Percentiles rank a stretch among this genome's conserved stretches.
Conservation (phyloP, 2,888 invertebrate genomes). For the Cephus runcator region DNA sequence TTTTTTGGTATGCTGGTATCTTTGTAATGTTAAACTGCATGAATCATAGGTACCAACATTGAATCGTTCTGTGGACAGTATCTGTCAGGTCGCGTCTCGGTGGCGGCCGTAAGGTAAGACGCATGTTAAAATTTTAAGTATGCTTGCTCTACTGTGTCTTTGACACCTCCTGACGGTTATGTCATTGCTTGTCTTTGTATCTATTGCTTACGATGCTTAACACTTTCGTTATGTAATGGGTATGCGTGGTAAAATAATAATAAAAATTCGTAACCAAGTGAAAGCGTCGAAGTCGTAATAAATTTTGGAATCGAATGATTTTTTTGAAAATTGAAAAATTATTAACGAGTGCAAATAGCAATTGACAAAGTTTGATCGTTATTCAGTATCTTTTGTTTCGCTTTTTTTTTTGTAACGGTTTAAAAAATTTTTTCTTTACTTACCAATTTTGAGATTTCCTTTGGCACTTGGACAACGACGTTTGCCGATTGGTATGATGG, state of each 20-base stretch:
- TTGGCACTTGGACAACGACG: background rate
- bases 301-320: background rate
- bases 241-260: background rate
- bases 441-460: background rate
- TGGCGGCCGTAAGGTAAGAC: background rate
- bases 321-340: background rate
- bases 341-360: no score
- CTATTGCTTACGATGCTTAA: background rate
- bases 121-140: background rate
- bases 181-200: background rate
- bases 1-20: background rate
- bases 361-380: no score
- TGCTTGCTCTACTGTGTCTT: background rate
- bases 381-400: no score
- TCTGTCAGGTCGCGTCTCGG: background rate
- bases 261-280: background rate
- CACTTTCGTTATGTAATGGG: background rate
- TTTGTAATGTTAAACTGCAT: background rate
- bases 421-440: background rate
- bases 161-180: background rate
- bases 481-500: background rate
- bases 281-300: background rate
- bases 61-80: background rate
- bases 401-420: no score
- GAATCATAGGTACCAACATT: background rate